phyloP scores from a whole-genome alignment of 2,113 vertebrate species.

The Leucopsar rothschildi region DNA sequence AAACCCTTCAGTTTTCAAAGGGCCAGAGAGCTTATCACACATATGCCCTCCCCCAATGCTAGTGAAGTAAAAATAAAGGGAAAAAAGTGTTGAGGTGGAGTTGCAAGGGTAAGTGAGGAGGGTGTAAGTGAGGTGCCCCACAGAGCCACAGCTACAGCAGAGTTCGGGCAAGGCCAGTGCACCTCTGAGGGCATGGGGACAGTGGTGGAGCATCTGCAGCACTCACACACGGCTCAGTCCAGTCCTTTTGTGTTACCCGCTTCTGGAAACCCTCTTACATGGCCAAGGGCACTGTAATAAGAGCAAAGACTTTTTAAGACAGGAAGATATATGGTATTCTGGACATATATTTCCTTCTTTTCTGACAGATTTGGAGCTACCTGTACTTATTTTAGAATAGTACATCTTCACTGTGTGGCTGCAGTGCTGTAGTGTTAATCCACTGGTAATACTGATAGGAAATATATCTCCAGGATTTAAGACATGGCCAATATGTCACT shows the following conservation, averaged over 20 bases:
- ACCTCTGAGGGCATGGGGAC: accelerated
- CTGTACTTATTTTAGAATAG: background rate
- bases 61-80: background rate
- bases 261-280: background rate
- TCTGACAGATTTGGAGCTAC: background rate
- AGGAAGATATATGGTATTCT: background rate
- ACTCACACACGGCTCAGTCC: background rate
- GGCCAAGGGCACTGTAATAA: background rate
- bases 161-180: accelerated
- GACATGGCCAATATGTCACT: background rate
- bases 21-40: background rate
- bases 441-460: background rate
- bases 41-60: accelerated
- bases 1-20: background rate
- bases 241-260: background rate
- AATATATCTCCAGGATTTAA: background rate
- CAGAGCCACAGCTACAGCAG: accelerated
- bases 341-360: background rate
- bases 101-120: background rate
- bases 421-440: background rate
- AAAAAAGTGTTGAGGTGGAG: background rate
- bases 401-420: background rate
- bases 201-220: background rate
- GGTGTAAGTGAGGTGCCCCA: background rate
- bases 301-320: background rate